Evolutionary conservation across 1,140 invertebrate species (phyloP).

Genomic region (Drosophila nebulosa): DNA sequence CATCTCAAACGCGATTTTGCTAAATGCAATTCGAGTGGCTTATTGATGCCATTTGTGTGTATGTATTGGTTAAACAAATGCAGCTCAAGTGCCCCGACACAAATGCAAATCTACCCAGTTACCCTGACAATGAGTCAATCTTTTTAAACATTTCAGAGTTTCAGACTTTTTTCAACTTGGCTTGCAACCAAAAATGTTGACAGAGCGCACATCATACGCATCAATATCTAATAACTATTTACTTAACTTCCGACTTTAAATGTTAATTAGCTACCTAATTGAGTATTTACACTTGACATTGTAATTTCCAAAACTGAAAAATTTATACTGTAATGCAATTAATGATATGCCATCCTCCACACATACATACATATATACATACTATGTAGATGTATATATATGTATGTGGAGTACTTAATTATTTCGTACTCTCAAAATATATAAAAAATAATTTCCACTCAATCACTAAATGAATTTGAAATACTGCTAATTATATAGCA

Average conservation of each 20-base stretch:
- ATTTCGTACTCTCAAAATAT: background rate
- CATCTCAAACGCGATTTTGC: conserved; percentile 63
- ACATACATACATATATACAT: background rate
- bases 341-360: background rate
- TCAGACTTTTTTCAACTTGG: background rate
- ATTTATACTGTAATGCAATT: background rate
- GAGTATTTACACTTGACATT: background rate
- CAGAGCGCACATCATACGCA: background rate
- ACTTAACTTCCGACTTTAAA: background rate
- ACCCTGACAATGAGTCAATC: conserved; percentile 2
- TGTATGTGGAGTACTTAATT: too few species aligned
- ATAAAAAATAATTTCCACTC: background rate
- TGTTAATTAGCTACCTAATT: background rate
- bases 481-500: background rate
- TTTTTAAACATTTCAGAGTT: background rate
- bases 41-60: conserved; percentile 59
- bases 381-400: too few species aligned
- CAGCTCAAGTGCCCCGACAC: conserved; percentile 34
- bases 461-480: background rate
- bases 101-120: background rate
- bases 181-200: background rate
- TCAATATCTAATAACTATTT: background rate
- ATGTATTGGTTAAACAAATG: conserved; percentile 41
- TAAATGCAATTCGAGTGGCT: conserved; percentile 72
- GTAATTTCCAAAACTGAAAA: background rate